Percentiles rank a stretch among this genome's conserved stretches.
Evolutionary conservation across 2,888 invertebrate species (phyloP).

Genomic region (Dascillus cervinus): DNA sequence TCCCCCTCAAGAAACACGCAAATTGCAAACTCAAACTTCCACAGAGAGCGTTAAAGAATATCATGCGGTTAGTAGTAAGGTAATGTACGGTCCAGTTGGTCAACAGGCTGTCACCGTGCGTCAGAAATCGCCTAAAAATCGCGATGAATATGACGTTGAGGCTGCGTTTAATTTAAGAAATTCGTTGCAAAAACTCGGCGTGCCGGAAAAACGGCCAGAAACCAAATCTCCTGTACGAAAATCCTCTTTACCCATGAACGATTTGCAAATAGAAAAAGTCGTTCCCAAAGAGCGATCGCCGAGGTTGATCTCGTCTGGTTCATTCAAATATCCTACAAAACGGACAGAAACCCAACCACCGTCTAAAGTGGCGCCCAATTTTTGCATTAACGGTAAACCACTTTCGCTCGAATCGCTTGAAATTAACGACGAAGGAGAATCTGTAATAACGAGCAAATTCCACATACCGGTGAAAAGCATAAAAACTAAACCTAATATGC

Average conservation of each 20-base stretch:
- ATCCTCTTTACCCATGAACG: background rate
- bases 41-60: conserved; percentile 43
- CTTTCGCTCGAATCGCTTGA: conserved; percentile 29
- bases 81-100: conserved; percentile 68
- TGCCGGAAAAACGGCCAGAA: conserved; percentile 15
- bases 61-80: conserved; percentile 56
- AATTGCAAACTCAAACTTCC: conserved; percentile 30
- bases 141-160: conserved; percentile 49
- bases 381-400: conserved; percentile 24
- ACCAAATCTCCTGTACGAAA: background rate
- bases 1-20: conserved; percentile 15
- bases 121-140: conserved; percentile 47
- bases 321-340: conserved; percentile 1
- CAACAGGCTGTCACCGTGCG: conserved; percentile 62
- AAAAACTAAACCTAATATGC: conserved; percentile 12
- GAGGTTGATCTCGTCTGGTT: background rate
- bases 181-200: conserved; percentile 47
- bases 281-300: conserved; percentile 21
- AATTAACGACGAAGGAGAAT: conserved; percentile 38
- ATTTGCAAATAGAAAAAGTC: conserved; percentile 3
- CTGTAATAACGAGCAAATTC: conserved; percentile 41
- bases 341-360: conserved; percentile 28
- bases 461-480: conserved; percentile 35
- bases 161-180: conserved; percentile 48
- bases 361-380: conserved; percentile 35